Base-by-base conservation (phyloP, 2,113 vertebrate genomes). In the Xiphias gladius region DNA sequence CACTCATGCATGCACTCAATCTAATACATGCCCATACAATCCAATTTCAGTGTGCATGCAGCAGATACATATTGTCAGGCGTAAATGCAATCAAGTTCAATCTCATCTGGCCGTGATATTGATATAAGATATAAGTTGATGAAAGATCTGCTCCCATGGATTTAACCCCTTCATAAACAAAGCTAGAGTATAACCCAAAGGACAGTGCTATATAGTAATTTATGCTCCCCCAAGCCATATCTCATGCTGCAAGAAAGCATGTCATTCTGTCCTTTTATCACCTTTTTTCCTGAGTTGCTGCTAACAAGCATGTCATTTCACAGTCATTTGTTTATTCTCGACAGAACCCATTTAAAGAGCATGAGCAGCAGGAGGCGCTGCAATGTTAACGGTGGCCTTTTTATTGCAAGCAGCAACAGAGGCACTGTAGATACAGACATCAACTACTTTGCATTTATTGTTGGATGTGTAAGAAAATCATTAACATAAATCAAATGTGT, bases 351-450 rank as follows among this genome's bases (percentile, higher is more conserved):
- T 1, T n/a, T n/a, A n/a, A n/a, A n/a, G 14, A 52, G 20, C 58
- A 22, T 73, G 19, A 80, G 10, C 90, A 89, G 62, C 48, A 90
- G 88, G 63, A 63, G 67, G 79, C 69, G 76, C 76, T 91, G 61
- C 66, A 75, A 43, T 0, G 12, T 61, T 13, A 46, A 39, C 14
- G 35, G 4, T 5, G 52, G 19, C 20, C 2, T 50, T 57, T 46
- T 5, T 2, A 30, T 22, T 11, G 8, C 7, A 26, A 57, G 7
- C 65, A 43, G 17, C 50, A 7, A 3, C 22, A 55, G 10, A 30
- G 2, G 20, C 20, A 26, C 4, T 20, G 17, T 1, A n/a, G 7
- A 43, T 6, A 11, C 16, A 61, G 14, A 43, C 5, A 26, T 62
- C 22, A 57, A 13, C 66, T 76, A 48, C 26, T 78, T 75, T 69